Conservation (phyloP, 2,888 invertebrate species). For the Microctonus brassicae region DNA sequence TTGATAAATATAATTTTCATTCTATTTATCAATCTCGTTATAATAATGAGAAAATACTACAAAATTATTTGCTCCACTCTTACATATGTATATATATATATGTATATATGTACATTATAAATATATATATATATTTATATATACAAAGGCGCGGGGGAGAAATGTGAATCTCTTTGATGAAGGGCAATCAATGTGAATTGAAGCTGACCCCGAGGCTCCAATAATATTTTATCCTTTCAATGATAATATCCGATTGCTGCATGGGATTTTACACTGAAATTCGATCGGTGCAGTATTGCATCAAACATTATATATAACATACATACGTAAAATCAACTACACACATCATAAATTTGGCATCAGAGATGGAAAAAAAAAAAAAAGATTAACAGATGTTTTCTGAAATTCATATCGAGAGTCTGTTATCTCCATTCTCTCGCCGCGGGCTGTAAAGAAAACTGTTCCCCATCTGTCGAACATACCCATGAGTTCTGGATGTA, state of each 20-base stretch:
- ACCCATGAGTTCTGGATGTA: no score
- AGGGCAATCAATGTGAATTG: slow-evolving; percentile 46
- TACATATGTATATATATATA: not conserved
- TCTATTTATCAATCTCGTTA: not conserved
- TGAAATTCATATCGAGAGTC: slow-evolving; percentile 38
- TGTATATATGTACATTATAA: not conserved
- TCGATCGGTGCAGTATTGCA: slow-evolving; percentile 36
- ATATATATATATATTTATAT: not conserved
- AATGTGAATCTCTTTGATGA: not conserved
- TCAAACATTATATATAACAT: not conserved
- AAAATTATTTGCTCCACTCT: not conserved
- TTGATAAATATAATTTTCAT: not conserved
- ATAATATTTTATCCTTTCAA: slow-evolving; percentile 49
- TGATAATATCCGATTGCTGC: slow-evolving; percentile 50
- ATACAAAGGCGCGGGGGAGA: not conserved
- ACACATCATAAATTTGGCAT: not conserved
- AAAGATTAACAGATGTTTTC: slow-evolving; percentile 46
- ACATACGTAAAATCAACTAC: not conserved
- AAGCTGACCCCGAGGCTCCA: slow-evolving; percentile 44
- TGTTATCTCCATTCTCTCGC: slow-evolving; percentile 34
- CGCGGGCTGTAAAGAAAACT: slow-evolving; percentile 43
- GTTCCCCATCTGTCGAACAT: slow-evolving; percentile 49
- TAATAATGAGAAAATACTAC: no score
- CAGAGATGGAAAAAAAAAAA: slow-evolving; percentile 6
- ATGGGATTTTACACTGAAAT: slow-evolving; percentile 40